Percentiles rank a stretch among this genome's conserved stretches.
Conservation (phyloP, 2,113 vertebrate species). For the Cyanistes caeruleus region DNA sequence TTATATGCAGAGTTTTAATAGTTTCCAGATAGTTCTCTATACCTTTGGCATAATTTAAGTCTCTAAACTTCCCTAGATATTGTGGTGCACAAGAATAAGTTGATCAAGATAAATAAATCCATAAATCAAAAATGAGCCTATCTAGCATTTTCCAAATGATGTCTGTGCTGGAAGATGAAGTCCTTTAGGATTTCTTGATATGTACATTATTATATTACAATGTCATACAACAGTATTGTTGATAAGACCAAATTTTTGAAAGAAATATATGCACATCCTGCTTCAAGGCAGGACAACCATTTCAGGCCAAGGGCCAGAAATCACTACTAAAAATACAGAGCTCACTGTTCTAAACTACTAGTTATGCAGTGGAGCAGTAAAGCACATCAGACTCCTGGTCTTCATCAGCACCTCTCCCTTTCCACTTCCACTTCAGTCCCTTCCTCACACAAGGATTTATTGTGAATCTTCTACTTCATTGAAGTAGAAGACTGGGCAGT, state of each 20-base stretch:
- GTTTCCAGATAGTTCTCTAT: not conserved
- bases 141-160: not conserved
- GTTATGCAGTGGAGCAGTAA: not conserved
- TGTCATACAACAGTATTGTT: not conserved
- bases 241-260: not conserved
- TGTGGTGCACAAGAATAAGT: not conserved
- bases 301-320: not conserved
- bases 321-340: not conserved
- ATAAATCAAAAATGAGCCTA: not conserved
- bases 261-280: not conserved
- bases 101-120: not conserved
- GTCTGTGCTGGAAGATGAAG: not conserved
- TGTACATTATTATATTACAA: not conserved
- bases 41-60: not conserved
- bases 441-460: not conserved
- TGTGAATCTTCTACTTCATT: not conserved
- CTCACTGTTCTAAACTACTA: not conserved
- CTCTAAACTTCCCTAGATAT: not conserved
- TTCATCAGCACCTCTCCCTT: not conserved
- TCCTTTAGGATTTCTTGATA: not conserved
- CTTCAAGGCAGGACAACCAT: not conserved
- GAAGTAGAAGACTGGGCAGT: not conserved
- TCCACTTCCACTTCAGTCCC: not conserved
- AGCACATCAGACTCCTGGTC: not conserved
- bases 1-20: not conserved